phyloP scores from a whole-genome alignment of 1,140 invertebrate genomes.

The Helicorthomorpha holstii region DNA sequence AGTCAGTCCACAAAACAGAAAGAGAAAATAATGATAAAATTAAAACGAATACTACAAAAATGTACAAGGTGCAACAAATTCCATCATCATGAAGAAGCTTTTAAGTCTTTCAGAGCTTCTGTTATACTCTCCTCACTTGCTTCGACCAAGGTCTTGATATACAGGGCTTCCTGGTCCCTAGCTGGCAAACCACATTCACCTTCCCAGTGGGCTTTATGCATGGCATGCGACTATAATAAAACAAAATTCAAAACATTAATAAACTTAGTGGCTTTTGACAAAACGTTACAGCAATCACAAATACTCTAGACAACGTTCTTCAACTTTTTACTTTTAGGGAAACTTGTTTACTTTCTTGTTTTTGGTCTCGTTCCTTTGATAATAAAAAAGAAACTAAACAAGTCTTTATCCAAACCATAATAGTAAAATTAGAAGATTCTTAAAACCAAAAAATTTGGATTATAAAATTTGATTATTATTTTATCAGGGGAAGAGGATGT shows the following conservation, averaged over 20 bases:
- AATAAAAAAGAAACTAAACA: not conserved
- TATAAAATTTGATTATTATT: too few species aligned
- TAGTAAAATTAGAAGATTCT: too few species aligned
- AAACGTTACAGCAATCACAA: not conserved
- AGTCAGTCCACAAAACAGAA: too few species aligned
- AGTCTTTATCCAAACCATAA: too few species aligned
- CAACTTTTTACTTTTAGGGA: not conserved
- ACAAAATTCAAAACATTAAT: conserved; percentile 10
- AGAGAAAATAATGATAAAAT: too few species aligned
- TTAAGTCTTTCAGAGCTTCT: conserved; percentile 18
- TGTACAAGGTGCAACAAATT: not conserved
- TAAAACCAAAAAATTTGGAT: too few species aligned
- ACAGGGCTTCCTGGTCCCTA: conserved; percentile 14
- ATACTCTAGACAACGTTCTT: not conserved
- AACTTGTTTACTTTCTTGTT: not conserved
- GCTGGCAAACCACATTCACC: conserved; percentile 38
- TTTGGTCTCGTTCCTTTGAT: not conserved
- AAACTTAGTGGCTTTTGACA: not conserved
- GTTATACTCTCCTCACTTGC: conserved; percentile 17
- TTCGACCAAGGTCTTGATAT: conserved; percentile 15
- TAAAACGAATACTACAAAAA: too few species aligned
- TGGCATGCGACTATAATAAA: conserved; percentile 46
- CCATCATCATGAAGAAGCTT: not conserved
- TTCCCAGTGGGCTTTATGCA: conserved; percentile 52
- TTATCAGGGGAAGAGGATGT: too few species aligned